These are phyloP conservation scores for Hydra vulgaris DNA, from an alignment of 30 jellyfish, hydroid and myxozoan species.

Conservation along the genomic window DNA sequence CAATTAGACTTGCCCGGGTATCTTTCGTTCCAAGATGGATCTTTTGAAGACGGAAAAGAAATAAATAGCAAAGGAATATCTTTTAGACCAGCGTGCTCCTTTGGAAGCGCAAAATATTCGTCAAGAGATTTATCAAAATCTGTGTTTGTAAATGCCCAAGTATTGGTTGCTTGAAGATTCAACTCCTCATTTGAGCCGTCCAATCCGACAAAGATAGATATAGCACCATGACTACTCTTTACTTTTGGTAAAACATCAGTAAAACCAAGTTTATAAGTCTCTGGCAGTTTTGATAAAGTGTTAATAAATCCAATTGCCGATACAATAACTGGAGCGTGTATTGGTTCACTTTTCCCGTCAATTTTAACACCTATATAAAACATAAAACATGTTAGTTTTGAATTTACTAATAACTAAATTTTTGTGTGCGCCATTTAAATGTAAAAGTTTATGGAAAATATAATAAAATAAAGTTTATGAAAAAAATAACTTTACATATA, in stretches of 20 bases:
- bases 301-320: slow-evolving; percentile 77
- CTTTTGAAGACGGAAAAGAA: slow-evolving; percentile 93
- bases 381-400: too few species aligned
- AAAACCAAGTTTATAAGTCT: too few species aligned
- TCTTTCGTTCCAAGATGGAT: slow-evolving; percentile 82
- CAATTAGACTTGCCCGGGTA: slow-evolving; percentile 88
- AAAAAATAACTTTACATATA: too few species aligned
- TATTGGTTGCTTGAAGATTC: slow-evolving; percentile 50
- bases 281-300: too few species aligned
- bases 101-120: slow-evolving; percentile 36
- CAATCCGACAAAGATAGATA: slow-evolving; percentile 64
- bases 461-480: too few species aligned
- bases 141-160: slow-evolving; percentile 64
- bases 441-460: too few species aligned
- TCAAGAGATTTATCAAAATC: slow-evolving; percentile 40
- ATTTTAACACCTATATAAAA: too few species aligned
- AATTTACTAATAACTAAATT: too few species aligned
- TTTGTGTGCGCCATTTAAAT: too few species aligned
- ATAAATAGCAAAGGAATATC: slow-evolving; percentile 82
- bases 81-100: slow-evolving; percentile 46
- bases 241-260: too few species aligned
- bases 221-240: slow-evolving; percentile 63
- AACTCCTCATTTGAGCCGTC: slow-evolving; percentile 80
- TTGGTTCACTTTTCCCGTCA: too few species aligned
- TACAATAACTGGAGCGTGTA: slow-evolving; percentile 66